Evolutionary conservation across 2,797 vertebrate species (phyloP), one percentile per base, ranked within the genome.

Genomic region (Clarias laeviceps): DNA sequence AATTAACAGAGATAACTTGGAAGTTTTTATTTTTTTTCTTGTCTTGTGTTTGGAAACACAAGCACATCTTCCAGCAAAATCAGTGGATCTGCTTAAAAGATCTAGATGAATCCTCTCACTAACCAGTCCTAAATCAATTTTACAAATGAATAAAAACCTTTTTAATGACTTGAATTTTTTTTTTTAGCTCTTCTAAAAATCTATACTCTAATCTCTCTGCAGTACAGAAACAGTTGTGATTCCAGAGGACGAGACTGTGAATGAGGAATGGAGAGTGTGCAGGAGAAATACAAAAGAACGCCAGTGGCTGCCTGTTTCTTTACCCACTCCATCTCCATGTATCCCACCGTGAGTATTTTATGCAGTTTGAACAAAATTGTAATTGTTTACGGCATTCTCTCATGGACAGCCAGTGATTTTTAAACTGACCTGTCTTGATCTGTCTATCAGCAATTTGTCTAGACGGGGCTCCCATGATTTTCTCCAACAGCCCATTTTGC

Each of bases 211-310:
- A 32, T 50, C 59, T 86, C 65, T 62, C 92, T 96, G 92, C 93
- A 99, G 97, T 91, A 90, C 92, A 91, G 96, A 96, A 88, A 90
- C 96, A 72, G 82, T 92, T 82, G 94, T 95, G 92, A 85, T 94
- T 88, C 90, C 87, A 83, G 97, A 97, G 91, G 93, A 96, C 61
- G 90, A 92, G 82, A 85, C 91, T 17, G 83, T 87, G 83, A 74
- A 94, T 93, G 15, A 92, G 91, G 93, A 92, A 34, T 94, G 94
- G 78, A 95, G 96, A 90, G 94, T 93, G 86, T 96, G 95, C 90
- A 95, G 96, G 91, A 89, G 96, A 77, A 96, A 95, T 85, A 81
- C 54, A 0, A 90, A 88, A 9, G 84, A 82, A 4, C 92, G 95
- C 88, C 95, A 94, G 2, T 97, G 96, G 95, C 93, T 95, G 29